Conservation (phyloP, 2,888 invertebrate species). For the Strigamia maritima region DNA sequence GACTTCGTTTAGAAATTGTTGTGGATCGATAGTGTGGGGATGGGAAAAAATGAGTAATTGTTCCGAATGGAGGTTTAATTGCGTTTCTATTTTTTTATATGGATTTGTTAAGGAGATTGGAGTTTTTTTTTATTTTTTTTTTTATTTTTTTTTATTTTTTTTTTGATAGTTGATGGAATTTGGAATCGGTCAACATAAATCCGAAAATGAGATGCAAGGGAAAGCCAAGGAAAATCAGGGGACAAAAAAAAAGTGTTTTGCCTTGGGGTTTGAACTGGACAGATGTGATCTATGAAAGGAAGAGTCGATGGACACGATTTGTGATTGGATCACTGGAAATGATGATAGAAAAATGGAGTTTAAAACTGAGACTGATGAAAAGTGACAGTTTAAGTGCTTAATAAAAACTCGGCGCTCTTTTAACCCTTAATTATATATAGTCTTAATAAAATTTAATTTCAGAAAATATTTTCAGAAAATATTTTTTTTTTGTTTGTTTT, state of each 20-base stretch:
- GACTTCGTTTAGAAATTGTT: neutral
- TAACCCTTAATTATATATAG: too few relatives aligned
- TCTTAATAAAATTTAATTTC: too few relatives aligned
- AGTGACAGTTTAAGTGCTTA: conserved; percentile 1
- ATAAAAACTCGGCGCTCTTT: too few relatives aligned
- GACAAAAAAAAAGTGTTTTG: neutral
- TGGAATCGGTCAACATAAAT: neutral
- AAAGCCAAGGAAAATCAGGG: neutral
- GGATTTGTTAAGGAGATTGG: too few relatives aligned
- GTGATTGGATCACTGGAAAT: neutral
- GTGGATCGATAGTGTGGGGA: neutral
- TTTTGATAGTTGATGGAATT: neutral
- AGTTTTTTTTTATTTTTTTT: neutral
- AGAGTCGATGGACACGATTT: neutral
- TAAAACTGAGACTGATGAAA: neutral
- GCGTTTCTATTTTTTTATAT: neutral
- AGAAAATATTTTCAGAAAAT: too few relatives aligned
- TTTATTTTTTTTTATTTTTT: neutral
- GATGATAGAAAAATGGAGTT: neutral
- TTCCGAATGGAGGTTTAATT: neutral
- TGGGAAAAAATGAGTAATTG: neutral
- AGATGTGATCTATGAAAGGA: neutral
- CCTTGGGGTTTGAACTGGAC: neutral
- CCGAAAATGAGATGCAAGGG: neutral
- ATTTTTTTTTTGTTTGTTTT: too few relatives aligned